Evolutionary conservation across 2,113 vertebrate species (phyloP).

Genomic region (Laticauda colubrina): DNA sequence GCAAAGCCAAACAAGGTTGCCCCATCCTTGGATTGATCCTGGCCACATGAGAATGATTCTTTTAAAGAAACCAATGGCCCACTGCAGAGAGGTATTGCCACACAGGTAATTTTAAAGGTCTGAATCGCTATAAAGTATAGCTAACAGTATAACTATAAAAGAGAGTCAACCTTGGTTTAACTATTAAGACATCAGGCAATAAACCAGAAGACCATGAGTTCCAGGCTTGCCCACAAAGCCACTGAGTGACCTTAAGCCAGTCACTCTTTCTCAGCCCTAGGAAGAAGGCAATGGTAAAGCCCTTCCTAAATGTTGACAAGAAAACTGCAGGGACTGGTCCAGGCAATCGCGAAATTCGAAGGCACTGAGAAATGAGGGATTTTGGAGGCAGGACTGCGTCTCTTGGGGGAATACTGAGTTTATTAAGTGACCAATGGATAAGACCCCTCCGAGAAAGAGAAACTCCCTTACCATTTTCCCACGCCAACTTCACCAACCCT

Average conservation of each 20-base stretch:
- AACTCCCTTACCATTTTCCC: background rate
- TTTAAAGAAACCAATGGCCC: background rate
- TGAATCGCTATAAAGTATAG: background rate
- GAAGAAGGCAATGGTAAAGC: background rate
- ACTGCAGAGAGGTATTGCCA: background rate
- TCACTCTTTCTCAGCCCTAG: background rate
- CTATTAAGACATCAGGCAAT: background rate
- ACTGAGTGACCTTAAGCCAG: background rate
- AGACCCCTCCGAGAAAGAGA: background rate
- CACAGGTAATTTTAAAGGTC: background rate
- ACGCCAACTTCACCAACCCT: background rate
- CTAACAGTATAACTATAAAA: background rate
- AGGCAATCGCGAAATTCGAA: background rate
- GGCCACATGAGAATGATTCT: background rate
- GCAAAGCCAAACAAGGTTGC: background rate
- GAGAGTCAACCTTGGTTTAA: background rate
- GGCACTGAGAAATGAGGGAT: background rate
- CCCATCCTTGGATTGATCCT: background rate
- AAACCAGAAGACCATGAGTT: background rate
- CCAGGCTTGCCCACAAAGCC: background rate
- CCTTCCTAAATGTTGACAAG: background rate
- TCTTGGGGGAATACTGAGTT: background rate
- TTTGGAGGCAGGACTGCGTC: background rate
- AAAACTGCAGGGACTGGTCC: background rate
- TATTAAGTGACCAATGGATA: background rate